A percentile compares a stretch with the other conserved stretches of the same genome.
These are phyloP conservation scores for Salvator merianae DNA, from an alignment of 2,113 vertebrate species.

Conservation along the genomic window DNA sequence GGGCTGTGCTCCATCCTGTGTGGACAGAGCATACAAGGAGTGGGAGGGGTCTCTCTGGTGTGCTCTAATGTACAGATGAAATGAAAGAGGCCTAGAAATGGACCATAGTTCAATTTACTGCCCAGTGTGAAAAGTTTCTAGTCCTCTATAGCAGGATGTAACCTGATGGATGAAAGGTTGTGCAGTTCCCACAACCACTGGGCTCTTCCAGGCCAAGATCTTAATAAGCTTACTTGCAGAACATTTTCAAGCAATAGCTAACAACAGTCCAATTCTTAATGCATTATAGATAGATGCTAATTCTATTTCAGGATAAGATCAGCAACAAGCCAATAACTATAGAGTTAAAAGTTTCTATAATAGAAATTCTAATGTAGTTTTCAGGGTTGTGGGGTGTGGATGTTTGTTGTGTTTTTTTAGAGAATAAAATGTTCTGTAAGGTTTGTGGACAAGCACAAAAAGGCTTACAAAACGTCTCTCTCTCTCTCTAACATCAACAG, in stretches of 20 bases:
- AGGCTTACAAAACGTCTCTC: background rate
- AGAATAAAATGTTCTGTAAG: background rate
- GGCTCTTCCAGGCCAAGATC: too few relatives aligned
- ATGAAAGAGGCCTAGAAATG: too few relatives aligned
- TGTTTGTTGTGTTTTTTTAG: background rate
- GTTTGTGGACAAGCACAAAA: background rate
- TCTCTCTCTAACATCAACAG: background rate
- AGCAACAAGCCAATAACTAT: background rate
- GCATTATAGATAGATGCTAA: background rate
- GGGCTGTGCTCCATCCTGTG: too few relatives aligned
- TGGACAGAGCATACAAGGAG: too few relatives aligned
- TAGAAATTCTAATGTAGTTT: background rate
- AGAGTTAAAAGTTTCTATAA: background rate
- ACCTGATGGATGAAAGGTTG: too few relatives aligned
- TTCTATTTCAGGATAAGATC: background rate
- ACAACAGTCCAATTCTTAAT: background rate
- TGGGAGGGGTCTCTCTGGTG: too few relatives aligned
- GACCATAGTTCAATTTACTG: too few relatives aligned
- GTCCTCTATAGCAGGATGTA: too few relatives aligned
- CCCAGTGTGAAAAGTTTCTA: too few relatives aligned
- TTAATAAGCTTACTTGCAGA: background rate
- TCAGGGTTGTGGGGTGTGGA: background rate
- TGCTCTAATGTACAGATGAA: too few relatives aligned
- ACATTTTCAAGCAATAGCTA: background rate
- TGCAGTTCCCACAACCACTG: too few relatives aligned